Evolutionary conservation across 2,113 vertebrate genomes (phyloP).

Genomic region (Bostrychus sinensis): DNA sequence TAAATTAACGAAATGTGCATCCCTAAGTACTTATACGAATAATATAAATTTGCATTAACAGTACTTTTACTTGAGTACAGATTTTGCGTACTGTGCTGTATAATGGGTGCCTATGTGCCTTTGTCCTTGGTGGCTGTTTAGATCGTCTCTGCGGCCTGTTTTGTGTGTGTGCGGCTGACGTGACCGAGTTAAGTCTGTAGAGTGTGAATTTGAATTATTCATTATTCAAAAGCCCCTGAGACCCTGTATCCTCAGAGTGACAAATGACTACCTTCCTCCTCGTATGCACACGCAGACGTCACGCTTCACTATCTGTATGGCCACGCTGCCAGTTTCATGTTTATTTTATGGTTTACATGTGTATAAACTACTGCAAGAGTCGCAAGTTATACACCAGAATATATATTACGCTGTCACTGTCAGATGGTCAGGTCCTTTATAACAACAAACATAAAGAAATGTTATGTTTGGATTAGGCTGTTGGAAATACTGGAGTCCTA

Average conservation of each 20-base stretch:
- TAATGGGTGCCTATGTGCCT: neutral
- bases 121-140: conserved; percentile 30
- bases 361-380: conserved; percentile 32
- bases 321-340: conserved; percentile 35
- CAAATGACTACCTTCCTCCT: conserved; percentile 58
- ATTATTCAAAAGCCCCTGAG: conserved; percentile 55
- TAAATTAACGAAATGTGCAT: no score
- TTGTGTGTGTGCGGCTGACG: conserved; percentile 27
- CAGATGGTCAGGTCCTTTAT: conserved; percentile 15
- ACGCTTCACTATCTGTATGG: conserved; percentile 34
- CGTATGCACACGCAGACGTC: conserved; percentile 24
- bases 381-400: conserved; percentile 26
- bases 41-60: no score
- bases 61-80: neutral
- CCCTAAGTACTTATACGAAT: no score
- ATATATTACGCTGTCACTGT: conserved; percentile 25
- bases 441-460: conserved; percentile 3
- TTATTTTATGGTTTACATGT: conserved; percentile 51
- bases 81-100: neutral
- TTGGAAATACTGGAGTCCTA: neutral
- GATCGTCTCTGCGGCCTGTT: conserved; percentile 19
- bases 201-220: conserved; percentile 68
- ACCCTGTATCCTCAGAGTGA: conserved; percentile 47
- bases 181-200: conserved; percentile 62
- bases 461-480: neutral